These are phyloP conservation scores for Sclerurus mexicanus DNA, from an alignment of 2,113 vertebrate species.

Conservation along the genomic window DNA sequence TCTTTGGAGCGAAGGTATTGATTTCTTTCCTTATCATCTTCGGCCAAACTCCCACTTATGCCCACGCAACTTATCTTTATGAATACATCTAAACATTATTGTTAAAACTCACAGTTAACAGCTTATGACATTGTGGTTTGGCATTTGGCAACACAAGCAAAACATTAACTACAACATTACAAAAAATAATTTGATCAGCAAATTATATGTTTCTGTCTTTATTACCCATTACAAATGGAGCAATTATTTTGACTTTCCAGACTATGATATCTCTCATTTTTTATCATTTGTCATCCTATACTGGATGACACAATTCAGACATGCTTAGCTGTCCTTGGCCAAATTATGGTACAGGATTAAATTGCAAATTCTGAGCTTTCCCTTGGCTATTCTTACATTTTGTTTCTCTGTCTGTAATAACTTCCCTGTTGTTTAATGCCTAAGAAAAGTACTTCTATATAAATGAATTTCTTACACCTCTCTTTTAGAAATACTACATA, in stretches of 20 bases:
- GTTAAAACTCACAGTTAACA: no score
- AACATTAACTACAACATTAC: no score
- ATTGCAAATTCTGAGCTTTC: neutral
- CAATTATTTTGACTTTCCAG: neutral
- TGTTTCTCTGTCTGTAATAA: neutral
- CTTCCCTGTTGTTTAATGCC: neutral
- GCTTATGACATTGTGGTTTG: no score
- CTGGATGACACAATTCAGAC: neutral
- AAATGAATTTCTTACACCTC: neutral
- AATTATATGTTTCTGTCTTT: no score
- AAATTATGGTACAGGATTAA: neutral
- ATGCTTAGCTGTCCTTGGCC: neutral
- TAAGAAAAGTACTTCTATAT: neutral
- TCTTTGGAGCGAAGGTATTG: no score
- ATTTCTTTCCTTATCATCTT: no score
- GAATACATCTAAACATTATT: no score
- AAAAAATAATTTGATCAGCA: no score
- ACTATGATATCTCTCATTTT: neutral
- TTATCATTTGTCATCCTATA: neutral
- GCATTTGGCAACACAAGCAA: no score
- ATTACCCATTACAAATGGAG: no score
- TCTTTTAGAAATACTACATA: neutral
- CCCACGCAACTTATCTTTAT: no score
- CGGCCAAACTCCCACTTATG: no score
- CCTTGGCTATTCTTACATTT: neutral